These are phyloP conservation scores for Muntiacus muntjak DNA, from an alignment of 2,113 vertebrate species.

Conservation along the genomic window DNA sequence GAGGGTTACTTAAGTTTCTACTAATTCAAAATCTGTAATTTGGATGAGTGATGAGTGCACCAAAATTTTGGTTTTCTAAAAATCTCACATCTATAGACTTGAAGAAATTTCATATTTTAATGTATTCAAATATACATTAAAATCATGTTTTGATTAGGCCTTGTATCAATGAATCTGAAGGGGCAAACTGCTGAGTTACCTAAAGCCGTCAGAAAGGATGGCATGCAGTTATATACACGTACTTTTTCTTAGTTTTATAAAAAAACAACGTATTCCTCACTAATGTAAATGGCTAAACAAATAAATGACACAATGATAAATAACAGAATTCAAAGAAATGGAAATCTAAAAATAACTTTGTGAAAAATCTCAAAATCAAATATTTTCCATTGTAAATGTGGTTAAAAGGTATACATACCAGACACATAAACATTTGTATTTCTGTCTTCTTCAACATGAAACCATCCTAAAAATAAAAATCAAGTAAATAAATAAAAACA, in stretches of 20 bases:
- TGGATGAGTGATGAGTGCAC: background rate
- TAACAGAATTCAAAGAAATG: background rate
- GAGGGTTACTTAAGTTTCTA: background rate
- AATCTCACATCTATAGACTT: background rate
- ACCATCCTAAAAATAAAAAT: conserved; percentile 88
- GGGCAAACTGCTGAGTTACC: background rate
- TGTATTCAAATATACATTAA: background rate
- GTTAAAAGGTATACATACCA: conserved; percentile 80
- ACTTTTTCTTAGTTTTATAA: background rate
- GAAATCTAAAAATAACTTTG: conserved; percentile 14
- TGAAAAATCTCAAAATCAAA: conserved; percentile 21
- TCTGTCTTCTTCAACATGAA: conserved; percentile 92
- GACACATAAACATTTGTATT: conserved; percentile 98
- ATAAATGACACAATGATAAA: background rate
- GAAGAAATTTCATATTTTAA: background rate
- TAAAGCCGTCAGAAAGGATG: background rate
- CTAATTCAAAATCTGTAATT: background rate
- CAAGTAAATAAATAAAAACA: conserved; percentile 40
- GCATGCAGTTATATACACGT: background rate
- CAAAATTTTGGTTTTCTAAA: conserved; percentile 13
- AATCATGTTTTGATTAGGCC: background rate
- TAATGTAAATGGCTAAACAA: background rate
- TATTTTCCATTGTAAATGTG: conserved; percentile 10
- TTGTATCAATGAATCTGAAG: background rate
- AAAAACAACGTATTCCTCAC: background rate